These are phyloP conservation scores for Cryptomyrus ogoouensis DNA, from an alignment of 2,113 vertebrate species.

Conservation along the genomic window DNA sequence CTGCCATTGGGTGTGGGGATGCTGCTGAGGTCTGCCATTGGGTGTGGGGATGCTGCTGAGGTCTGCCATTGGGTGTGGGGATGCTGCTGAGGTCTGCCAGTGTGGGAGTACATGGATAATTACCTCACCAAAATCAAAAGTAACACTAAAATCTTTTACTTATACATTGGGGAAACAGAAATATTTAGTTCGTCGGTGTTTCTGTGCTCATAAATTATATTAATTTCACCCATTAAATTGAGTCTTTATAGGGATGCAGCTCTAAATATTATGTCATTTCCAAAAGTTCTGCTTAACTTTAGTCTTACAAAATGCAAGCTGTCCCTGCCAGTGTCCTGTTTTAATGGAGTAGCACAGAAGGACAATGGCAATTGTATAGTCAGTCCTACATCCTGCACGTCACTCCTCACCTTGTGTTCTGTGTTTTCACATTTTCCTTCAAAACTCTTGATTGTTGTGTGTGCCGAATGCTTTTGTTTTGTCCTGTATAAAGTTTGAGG, in stretches of 20 bases:
- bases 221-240: background rate
- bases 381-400: background rate
- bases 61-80: background rate
- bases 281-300: background rate
- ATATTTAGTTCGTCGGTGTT: background rate
- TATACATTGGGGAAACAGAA: background rate
- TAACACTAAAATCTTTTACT: background rate
- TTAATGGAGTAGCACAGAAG: background rate
- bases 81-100: background rate
- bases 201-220: background rate
- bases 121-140: background rate
- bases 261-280: background rate
- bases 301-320: background rate
- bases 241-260: background rate
- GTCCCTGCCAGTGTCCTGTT: background rate
- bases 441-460: background rate
- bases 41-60: background rate
- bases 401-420: background rate
- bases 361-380: background rate
- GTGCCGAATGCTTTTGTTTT: background rate
- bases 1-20: background rate
- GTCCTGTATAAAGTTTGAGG: background rate
- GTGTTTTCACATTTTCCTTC: background rate
- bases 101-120: background rate
- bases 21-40: background rate